These are phyloP conservation scores for Pristis pectinata DNA, from an alignment of 2,797 vertebrate species.

Conservation along the genomic window DNA sequence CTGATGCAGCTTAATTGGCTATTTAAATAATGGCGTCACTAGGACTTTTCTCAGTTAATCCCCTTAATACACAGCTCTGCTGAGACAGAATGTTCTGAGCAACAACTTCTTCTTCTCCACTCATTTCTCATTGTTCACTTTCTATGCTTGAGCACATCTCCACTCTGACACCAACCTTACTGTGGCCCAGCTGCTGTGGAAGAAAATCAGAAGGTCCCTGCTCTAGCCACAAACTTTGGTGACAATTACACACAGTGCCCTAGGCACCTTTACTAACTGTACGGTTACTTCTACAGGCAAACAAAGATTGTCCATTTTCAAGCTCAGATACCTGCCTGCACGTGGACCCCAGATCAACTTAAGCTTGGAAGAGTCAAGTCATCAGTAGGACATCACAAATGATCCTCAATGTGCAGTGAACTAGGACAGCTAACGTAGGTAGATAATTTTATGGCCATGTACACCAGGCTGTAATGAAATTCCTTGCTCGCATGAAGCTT, in stretches of 20 bases:
- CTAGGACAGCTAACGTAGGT: not conserved
- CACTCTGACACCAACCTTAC: not conserved
- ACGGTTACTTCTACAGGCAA: not conserved
- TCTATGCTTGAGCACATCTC: not conserved
- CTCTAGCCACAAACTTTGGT: not conserved
- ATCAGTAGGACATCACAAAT: not conserved
- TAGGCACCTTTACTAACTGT: not conserved
- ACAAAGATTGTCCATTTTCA: not conserved
- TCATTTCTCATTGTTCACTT: not conserved
- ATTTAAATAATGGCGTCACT: slow-evolving; percentile 22
- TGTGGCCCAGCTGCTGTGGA: not conserved
- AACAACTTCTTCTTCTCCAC: not conserved
- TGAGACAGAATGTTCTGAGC: slow-evolving; percentile 11
- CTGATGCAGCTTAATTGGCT: slow-evolving; percentile 27
- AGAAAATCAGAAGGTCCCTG: not conserved
- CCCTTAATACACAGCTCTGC: slow-evolving; percentile 30
- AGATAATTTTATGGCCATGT: too few species aligned
- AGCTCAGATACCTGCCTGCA: not conserved
- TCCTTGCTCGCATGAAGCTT: too few species aligned
- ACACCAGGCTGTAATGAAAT: too few species aligned
- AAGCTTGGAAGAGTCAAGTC: not conserved
- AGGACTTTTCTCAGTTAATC: slow-evolving; percentile 20
- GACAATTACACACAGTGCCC: not conserved
- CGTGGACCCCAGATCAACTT: not conserved
- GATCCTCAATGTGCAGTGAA: not conserved